phyloP scores from a whole-genome alignment of 2,797 vertebrate genomes.

The Vespertilio murinus region DNA sequence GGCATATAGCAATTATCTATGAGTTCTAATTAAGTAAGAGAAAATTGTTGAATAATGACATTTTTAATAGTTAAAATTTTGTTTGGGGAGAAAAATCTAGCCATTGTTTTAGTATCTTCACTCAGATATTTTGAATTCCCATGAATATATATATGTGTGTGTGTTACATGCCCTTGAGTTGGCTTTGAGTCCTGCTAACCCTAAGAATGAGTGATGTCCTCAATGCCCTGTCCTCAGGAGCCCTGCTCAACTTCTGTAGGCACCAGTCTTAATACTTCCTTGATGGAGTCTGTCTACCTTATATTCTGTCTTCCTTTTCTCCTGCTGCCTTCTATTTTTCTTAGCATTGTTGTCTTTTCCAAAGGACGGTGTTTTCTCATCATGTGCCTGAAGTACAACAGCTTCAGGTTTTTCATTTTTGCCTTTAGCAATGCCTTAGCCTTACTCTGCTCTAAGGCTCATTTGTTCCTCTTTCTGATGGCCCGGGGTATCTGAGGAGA shows the following conservation, averaged over 20 bases:
- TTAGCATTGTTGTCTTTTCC: neutral
- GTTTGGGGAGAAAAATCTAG: neutral
- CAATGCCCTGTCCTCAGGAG: neutral
- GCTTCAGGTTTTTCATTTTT: neutral
- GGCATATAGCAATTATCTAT: neutral
- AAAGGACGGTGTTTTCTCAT: neutral
- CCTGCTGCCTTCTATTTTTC: neutral
- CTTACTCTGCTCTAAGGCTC: neutral
- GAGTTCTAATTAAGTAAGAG: slow-evolving; percentile 12
- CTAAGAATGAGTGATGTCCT: neutral
- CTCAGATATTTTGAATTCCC: neutral
- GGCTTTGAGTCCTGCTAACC: neutral
- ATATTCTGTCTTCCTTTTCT: neutral
- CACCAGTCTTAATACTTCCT: neutral
- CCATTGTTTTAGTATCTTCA: slow-evolving; percentile 34
- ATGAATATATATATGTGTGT: neutral
- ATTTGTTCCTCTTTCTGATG: neutral
- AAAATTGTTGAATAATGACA: neutral
- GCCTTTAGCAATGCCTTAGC: neutral
- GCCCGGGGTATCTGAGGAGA: neutral
- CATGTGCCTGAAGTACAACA: neutral
- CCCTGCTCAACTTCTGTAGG: neutral
- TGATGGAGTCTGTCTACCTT: neutral
- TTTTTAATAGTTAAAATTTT: neutral
- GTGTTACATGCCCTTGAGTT: neutral